These are phyloP conservation scores for Bugula neritina DNA, from an alignment of 2,888 invertebrate species.

Conservation along the genomic window DNA sequence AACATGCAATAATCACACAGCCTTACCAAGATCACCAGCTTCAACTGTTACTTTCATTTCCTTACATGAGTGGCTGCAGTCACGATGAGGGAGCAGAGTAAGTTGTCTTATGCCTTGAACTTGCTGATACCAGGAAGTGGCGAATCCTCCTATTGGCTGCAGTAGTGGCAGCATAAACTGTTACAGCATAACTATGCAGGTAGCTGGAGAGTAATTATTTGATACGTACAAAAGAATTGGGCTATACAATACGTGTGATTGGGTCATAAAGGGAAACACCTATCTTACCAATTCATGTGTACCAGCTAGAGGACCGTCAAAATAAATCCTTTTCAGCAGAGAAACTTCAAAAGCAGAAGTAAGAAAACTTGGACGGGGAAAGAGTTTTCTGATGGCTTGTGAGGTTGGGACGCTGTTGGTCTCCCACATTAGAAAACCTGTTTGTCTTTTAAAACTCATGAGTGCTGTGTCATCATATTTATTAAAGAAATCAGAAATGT, in stretches of 20 bases:
- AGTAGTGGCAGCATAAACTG: too few species aligned
- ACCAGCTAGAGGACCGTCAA: slow-evolving; percentile 67
- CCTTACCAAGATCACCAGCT: slow-evolving; percentile 67
- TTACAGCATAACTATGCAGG: too few species aligned
- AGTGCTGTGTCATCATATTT: background rate
- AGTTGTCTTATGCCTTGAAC: slow-evolving; percentile 69
- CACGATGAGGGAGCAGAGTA: slow-evolving; percentile 68
- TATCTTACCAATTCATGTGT: slow-evolving; percentile 61
- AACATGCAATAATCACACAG: too few species aligned
- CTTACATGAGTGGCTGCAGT: slow-evolving; percentile 68
- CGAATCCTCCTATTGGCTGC: slow-evolving; percentile 73
- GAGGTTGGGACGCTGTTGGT: slow-evolving; percentile 72
- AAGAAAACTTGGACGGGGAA: slow-evolving; percentile 67
- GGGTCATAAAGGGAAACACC: too few species aligned
- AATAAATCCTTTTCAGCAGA: slow-evolving; percentile 69
- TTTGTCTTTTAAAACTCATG: background rate
- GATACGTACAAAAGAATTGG: too few species aligned
- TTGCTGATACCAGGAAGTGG: slow-evolving; percentile 70
- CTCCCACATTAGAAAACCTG: slow-evolving; percentile 57
- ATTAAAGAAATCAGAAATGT: background rate
- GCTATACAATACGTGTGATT: too few species aligned
- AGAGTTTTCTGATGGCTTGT: slow-evolving; percentile 65
- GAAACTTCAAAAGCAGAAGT: slow-evolving; percentile 51
- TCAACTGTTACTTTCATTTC: slow-evolving; percentile 67
- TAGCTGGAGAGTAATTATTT: too few species aligned